These are phyloP conservation scores for Siniperca undulata DNA, from an alignment of 2,797 vertebrate genomes.

Conservation along the genomic window DNA sequence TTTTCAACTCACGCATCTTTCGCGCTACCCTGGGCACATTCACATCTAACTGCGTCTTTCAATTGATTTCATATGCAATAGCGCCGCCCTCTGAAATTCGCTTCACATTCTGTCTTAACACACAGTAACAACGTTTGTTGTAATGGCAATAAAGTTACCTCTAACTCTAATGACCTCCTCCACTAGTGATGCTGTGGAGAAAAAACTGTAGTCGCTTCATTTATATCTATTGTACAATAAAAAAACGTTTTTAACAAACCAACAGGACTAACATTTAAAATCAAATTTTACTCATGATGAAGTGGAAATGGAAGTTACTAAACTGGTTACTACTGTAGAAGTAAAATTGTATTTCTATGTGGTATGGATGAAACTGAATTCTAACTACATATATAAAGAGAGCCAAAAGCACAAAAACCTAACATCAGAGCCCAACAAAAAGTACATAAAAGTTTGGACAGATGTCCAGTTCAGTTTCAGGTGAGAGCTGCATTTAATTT, in stretches of 20 bases:
- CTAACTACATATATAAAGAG: constrained; percentile 7
- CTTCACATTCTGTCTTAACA: too few species aligned
- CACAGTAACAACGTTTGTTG: neutral
- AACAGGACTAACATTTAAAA: neutral
- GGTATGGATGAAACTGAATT: neutral
- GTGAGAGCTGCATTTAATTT: constrained; percentile 46
- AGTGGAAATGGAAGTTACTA: neutral
- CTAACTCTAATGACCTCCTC: neutral
- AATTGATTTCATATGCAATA: neutral
- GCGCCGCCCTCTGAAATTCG: too few species aligned
- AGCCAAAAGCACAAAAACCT: neutral
- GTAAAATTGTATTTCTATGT: neutral
- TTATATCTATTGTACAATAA: too few species aligned
- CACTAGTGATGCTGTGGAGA: neutral
- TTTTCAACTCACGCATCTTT: too few species aligned
- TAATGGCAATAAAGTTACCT: neutral
- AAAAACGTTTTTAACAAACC: neutral
- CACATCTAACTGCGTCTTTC: neutral
- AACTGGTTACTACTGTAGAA: neutral
- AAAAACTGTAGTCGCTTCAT: neutral
- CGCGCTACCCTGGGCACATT: neutral
- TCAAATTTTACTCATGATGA: neutral
- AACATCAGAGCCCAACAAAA: constrained; percentile 26
- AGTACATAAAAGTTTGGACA: constrained; percentile 17
- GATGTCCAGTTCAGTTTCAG: constrained; percentile 45